Evolutionary conservation across 2,888 invertebrate species (phyloP).

Genomic region (Himalopsyche anomala): DNA sequence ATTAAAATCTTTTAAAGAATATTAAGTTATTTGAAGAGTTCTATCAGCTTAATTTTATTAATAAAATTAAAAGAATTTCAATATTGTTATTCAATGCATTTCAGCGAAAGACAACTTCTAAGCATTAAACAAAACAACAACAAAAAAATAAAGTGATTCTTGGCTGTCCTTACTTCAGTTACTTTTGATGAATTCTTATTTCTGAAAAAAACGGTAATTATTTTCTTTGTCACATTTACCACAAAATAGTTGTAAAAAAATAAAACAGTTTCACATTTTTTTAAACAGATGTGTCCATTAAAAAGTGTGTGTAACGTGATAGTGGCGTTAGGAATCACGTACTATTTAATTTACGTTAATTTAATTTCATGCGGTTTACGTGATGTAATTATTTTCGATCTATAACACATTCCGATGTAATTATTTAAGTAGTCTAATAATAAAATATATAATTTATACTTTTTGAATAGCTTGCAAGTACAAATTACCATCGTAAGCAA

Average conservation of each 20-base stretch:
- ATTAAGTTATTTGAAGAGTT: too few species aligned
- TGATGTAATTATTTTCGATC: slow-evolving; percentile 61
- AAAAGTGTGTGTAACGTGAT: slow-evolving; percentile 45
- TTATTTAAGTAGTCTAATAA: slow-evolving; percentile 25
- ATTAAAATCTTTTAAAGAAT: too few species aligned
- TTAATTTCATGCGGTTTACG: slow-evolving; percentile 63
- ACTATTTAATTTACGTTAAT: slow-evolving; percentile 62
- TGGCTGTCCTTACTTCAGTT: too few species aligned
- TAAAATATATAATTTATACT: not conserved
- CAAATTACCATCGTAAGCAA: not conserved
- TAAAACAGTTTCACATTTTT: not conserved
- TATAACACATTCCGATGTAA: slow-evolving; percentile 18
- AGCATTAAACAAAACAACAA: too few species aligned
- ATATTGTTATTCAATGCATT: too few species aligned
- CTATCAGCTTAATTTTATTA: too few species aligned
- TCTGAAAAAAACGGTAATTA: too few species aligned
- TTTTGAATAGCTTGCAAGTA: not conserved
- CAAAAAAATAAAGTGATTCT: too few species aligned
- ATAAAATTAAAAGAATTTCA: too few species aligned
- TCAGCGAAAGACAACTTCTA: too few species aligned
- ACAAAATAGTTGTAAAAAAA: not conserved
- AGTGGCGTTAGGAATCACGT: slow-evolving; percentile 55
- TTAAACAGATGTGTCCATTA: not conserved
- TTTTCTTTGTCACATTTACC: too few species aligned
- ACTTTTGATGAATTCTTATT: too few species aligned